A percentile compares a stretch with the other conserved stretches of the same genome.
phyloP scores from a whole-genome alignment of 2,113 vertebrate genomes.

The Emydocephalus ijimae region DNA sequence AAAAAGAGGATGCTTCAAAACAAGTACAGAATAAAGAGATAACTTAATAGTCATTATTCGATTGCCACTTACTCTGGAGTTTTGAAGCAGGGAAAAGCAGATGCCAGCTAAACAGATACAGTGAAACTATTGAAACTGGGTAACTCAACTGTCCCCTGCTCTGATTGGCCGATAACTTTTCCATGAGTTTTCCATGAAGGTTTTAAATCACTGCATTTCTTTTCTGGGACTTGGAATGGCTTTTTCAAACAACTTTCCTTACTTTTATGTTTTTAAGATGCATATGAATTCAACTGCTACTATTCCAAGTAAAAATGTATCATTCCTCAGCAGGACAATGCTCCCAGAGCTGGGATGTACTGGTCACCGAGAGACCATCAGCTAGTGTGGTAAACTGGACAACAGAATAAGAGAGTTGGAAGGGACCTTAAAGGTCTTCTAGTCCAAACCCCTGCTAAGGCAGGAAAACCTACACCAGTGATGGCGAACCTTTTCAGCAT shows the following conservation, averaged over 20 bases:
- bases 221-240: not conserved
- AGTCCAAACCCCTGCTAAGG: not conserved
- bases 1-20: not conserved
- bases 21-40: not conserved
- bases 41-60: not conserved
- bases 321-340: not conserved
- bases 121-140: not conserved
- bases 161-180: not conserved
- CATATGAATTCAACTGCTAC: not conserved
- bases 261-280: not conserved
- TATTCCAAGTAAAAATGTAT: not conserved
- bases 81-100: not conserved
- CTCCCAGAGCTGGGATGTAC: not conserved
- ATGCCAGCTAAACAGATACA: not conserved
- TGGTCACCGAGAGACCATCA: not conserved
- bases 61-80: not conserved
- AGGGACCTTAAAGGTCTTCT: not conserved
- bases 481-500: no score
- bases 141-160: not conserved
- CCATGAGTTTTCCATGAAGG: not conserved
- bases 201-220: not conserved
- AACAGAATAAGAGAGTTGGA: not conserved
- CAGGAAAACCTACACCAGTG: not conserved
- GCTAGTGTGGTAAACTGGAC: not conserved
- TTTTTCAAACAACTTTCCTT: not conserved